These are phyloP conservation scores for Agrilus planipennis DNA, from an alignment of 1,140 invertebrate species.

Conservation along the genomic window DNA sequence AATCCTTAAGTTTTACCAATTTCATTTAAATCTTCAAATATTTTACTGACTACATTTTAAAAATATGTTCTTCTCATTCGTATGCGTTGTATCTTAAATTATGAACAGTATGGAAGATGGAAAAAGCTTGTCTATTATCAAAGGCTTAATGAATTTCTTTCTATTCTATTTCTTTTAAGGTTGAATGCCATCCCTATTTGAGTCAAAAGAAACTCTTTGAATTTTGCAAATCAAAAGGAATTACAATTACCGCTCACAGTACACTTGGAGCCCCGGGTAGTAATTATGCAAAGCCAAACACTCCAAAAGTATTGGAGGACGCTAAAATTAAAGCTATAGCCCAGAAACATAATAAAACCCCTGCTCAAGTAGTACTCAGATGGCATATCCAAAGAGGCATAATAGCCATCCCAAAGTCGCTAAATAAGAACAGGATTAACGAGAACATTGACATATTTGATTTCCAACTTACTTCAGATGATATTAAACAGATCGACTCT, in stretches of 20 bases:
- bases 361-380: constrained; percentile 50
- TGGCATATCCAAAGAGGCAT: constrained; percentile 43
- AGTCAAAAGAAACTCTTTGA: constrained; percentile 47
- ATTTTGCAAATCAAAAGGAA: constrained; percentile 44
- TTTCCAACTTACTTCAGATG: constrained; percentile 32
- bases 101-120: too few relatives aligned
- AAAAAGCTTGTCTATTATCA: too few relatives aligned
- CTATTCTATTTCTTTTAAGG: constrained; percentile 16
- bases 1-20: too few relatives aligned
- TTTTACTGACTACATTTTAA: too few relatives aligned
- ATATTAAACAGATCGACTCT: constrained; percentile 31
- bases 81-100: too few relatives aligned
- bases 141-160: too few relatives aligned
- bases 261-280: constrained; percentile 41
- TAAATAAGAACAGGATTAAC: constrained; percentile 38
- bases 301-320: constrained; percentile 10
- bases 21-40: too few relatives aligned
- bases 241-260: constrained; percentile 46
- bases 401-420: constrained; percentile 51
- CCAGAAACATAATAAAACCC: constrained; percentile 39
- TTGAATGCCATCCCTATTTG: constrained; percentile 61
- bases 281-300: constrained; percentile 25
- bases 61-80: too few relatives aligned
- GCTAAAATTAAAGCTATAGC: constrained; percentile 24
- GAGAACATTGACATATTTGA: constrained; percentile 44